Conservation (phyloP, 2,797 vertebrate species). For the Coranthus polyacanthus region DNA sequence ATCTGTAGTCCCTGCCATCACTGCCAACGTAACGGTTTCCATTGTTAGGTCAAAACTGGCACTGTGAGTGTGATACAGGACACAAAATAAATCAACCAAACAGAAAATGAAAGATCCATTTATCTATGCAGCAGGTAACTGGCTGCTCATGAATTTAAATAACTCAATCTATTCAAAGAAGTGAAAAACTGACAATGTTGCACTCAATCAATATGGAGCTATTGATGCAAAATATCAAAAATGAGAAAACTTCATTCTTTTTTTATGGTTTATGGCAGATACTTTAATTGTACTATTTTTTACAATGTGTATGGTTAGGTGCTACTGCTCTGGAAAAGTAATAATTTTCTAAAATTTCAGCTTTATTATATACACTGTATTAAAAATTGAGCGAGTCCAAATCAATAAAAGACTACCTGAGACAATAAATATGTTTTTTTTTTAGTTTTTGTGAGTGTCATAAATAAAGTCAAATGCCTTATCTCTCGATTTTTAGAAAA, state of each 20-base stretch:
- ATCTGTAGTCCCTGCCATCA: neutral
- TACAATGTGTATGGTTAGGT: neutral
- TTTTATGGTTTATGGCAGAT: no score
- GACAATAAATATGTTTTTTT: no score
- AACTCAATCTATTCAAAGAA: neutral
- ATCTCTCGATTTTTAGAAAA: no score
- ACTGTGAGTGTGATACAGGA: constrained; percentile 5
- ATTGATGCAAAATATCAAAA: neutral
- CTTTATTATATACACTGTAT: neutral
- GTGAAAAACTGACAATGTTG: neutral
- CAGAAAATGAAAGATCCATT: constrained; percentile 1
- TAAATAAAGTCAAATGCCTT: neutral
- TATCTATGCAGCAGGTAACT: constrained; percentile 8
- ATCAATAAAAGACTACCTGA: no score
- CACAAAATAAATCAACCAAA: neutral
- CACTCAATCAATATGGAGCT: constrained; percentile 3
- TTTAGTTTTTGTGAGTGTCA: neutral
- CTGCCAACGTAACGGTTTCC: constrained; percentile 2
- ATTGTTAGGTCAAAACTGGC: constrained; percentile 5
- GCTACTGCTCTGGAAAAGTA: neutral
- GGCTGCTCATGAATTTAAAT: constrained; percentile 29
- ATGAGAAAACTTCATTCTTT: neutral
- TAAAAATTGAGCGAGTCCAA: neutral
- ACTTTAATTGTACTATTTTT: no score
- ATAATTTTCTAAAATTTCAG: neutral